A percentile compares a stretch with the other conserved stretches of the same genome.
Evolutionary conservation across 2,888 invertebrate genomes (phyloP).

Genomic region (Tanaodytes sp.): DNA sequence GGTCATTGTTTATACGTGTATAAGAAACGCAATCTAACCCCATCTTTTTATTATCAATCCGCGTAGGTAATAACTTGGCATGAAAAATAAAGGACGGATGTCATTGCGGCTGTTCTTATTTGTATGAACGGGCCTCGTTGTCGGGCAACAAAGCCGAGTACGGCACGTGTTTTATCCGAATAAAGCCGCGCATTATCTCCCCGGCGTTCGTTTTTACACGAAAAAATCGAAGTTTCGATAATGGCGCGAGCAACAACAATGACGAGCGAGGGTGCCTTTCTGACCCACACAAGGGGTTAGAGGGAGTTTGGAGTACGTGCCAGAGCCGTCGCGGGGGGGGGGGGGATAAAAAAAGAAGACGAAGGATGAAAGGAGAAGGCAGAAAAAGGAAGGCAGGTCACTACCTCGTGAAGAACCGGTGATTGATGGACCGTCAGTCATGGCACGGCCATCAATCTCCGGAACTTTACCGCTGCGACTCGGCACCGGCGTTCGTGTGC

Average conservation of each 20-base stretch:
- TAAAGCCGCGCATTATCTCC: constrained; percentile 32
- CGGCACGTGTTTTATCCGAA: constrained; percentile 21
- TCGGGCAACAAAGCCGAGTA: too few species aligned
- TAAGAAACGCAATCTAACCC: too few species aligned
- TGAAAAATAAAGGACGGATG: too few species aligned
- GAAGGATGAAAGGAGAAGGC: constrained; percentile 16
- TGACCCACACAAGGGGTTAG: not conserved
- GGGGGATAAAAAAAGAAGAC: constrained; percentile 2
- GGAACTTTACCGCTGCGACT: constrained; percentile 51
- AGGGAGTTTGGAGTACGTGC: not conserved
- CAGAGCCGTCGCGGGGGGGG: not conserved
- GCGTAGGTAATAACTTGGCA: too few species aligned
- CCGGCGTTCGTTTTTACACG: constrained; percentile 17
- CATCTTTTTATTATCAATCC: too few species aligned
- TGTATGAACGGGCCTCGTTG: too few species aligned
- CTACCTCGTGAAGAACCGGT: constrained; percentile 63
- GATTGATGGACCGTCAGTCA: constrained; percentile 73
- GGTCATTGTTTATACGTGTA: too few species aligned
- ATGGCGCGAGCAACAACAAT: constrained; percentile 49
- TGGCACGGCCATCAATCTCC: constrained; percentile 72
- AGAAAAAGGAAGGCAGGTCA: constrained; percentile 57
- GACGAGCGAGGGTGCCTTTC: constrained; percentile 30
- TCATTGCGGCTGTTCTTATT: too few species aligned
- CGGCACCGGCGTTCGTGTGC: constrained; percentile 53
- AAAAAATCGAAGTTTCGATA: constrained; percentile 54